Base-by-base conservation (phyloP, 2,113 vertebrate genomes). In the Rhynchomys soricoides region DNA sequence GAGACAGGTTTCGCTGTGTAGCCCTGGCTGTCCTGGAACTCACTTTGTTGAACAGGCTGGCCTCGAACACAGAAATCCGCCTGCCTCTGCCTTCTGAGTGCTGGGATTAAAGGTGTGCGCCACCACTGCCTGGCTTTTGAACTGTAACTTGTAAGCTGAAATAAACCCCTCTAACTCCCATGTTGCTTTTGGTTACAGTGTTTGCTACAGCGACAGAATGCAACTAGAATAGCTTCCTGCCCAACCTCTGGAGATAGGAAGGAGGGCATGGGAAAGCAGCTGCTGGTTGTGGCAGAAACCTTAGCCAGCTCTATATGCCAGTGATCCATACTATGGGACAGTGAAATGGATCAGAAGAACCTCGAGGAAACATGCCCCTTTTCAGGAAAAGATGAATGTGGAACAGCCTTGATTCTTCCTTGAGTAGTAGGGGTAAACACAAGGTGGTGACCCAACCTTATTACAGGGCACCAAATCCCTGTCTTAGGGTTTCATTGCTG, bases 381-480 rank as follows among this genome's bases (percentile, higher is more conserved):
- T 52, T 95, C 43, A n/a, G 73, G 57, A 83, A 95, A 81, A 92
- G 68, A 86, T 40, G 91, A 82, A 86, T 86, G 75, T 50, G 34
- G 45, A 95, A 43, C 52, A 87, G 70, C 48, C 34, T 26, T 21
- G 31, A 64, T 68, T 87, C 70, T 95, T 48, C 73, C 24, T 93
- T 82, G 55, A 43, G 21, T 22, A 83, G 40, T n/a, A 64, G 24
- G 7, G 64, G n/a, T 85, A 4, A 21, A 40, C 43, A 59, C 40
- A 73, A 48, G 66, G 26, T 9, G 24, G 31, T 83, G 57, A 17
- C 4, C n/a, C 26, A 1, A 37, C 64, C 24, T 74, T 91, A 88
- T 62, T 64, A 22, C 21, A 88, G 62, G 40, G n/a, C 37, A 87
- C 68, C 45, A 48, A 93, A 24, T 87, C 7, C 22, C 24, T 59